Base-by-base conservation (phyloP, 35 echinoderm and acorn worm species). In the Apostichopus californicus region DNA sequence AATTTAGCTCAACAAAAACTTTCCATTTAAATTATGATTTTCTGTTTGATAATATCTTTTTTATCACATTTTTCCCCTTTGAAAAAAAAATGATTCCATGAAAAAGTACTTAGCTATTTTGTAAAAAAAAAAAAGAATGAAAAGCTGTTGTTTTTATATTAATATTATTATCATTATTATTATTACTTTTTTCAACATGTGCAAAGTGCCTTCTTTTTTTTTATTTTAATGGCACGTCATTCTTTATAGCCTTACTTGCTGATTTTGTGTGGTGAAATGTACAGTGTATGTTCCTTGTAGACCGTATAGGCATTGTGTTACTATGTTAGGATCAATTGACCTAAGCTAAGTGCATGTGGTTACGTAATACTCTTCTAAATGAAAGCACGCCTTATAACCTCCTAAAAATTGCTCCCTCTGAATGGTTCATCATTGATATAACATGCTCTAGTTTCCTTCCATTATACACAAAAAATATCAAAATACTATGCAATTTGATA, bases 11-110 rank as follows among this genome's bases (percentile, higher is more conserved):
- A 89, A 89, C 57, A 89, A 89, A 87, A 89, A 73, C 86, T 68
- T 89, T 89, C 86, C 86, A 89, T 89, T 73, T 89, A 89, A 89
- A 89, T 89, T 89, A 89, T 89, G 86, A 89, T 89, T 89, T 89
- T 34, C 63, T 89, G 86, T 89, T 89, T 89, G 86, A 89, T 89
- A 89, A 66, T 64, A n/a, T 82, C 46, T 89, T 89, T 89, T 89
- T 72, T 89, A 89, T 66, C 86, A 55, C 64, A 60, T 85, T 73
- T 46, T 46, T 89, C 86, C 86, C 86, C 86, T 66, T 72, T 89
- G 68, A 89, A 68, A 46, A 46, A 46, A 46, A 68, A 73, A 89
- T 89, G 86, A 89, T 89, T 89, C 86, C 86, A 89, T 89, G 86
- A 89, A 89, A 46, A 89, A 89, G 86, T 89, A 89, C 86, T 89